phyloP scores from a whole-genome alignment of 1,140 invertebrate genomes.

The Cyrtorhinus lividipennis region DNA sequence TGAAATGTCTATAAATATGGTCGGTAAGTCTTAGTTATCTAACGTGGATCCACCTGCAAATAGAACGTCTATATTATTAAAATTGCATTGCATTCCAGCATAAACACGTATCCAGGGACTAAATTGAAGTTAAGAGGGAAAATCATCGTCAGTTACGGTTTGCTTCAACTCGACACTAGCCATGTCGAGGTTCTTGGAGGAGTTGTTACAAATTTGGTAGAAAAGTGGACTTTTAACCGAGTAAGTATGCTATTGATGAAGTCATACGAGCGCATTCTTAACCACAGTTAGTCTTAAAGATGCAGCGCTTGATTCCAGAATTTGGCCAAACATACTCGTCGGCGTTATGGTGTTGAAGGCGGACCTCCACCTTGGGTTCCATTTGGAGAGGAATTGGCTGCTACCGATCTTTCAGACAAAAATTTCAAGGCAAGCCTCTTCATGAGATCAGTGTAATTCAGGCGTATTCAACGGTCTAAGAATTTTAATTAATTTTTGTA shows the following conservation, averaged over 20 bases:
- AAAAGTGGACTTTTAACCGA: slow-evolving; percentile 78
- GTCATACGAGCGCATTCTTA: not conserved
- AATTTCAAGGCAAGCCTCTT: slow-evolving; percentile 55
- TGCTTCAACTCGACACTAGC: slow-evolving; percentile 50
- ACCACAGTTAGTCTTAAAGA: not conserved
- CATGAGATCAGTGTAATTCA: slow-evolving; percentile 42
- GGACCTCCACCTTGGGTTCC: slow-evolving; percentile 81
- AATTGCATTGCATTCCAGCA: slow-evolving; percentile 20
- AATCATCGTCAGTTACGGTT: slow-evolving; percentile 46
- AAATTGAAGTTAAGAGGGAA: slow-evolving; percentile 44
- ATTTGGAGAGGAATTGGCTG: slow-evolving; percentile 64
- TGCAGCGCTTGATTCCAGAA: too few relatives aligned
- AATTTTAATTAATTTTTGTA: not conserved
- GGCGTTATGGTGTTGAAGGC: slow-evolving; percentile 40
- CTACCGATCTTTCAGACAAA: slow-evolving; percentile 41
- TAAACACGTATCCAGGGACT: slow-evolving; percentile 61
- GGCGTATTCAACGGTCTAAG: slow-evolving; percentile 17
- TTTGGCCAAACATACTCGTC: slow-evolving; percentile 54
- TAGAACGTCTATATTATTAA: too few relatives aligned
- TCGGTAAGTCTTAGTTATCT: too few relatives aligned
- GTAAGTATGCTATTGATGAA: too few relatives aligned
- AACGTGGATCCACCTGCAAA: too few relatives aligned
- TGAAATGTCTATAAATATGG: too few relatives aligned
- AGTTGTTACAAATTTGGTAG: slow-evolving; percentile 61
- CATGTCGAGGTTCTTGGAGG: slow-evolving; percentile 61